Percentiles rank a stretch among this genome's conserved stretches.
phyloP scores from a whole-genome alignment of 2,888 invertebrate species.

The Chamaedrilus cognettii region DNA sequence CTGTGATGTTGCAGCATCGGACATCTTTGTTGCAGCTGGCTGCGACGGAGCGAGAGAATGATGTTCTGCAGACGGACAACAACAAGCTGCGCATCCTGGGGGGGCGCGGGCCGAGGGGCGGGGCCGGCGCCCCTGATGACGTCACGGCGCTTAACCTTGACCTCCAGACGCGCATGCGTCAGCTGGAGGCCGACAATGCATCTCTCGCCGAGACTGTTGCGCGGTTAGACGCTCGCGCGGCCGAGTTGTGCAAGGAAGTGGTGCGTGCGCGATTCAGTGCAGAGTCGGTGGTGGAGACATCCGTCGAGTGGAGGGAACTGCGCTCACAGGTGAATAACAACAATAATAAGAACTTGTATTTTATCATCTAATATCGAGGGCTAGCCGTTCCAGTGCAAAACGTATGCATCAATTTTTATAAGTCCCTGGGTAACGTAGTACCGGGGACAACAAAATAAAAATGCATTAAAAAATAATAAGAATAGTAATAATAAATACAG shows the following conservation, averaged over 20 bases:
- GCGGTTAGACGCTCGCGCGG: conserved; percentile 36
- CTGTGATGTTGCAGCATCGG: too few relatives aligned
- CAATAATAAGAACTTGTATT: too few relatives aligned
- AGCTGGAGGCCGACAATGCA: conserved; percentile 64
- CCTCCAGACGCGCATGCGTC: conserved; percentile 67
- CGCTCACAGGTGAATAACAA: conserved; percentile 65
- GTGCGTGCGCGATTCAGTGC: conserved; percentile 7
- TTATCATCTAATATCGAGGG: too few relatives aligned
- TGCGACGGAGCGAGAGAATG: conserved; percentile 73
- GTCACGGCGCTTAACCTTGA: conserved; percentile 58
- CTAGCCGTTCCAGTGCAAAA: too few relatives aligned
- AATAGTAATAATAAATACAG: too few relatives aligned
- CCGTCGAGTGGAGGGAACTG: conserved; percentile 61
- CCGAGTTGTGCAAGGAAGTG: conserved; percentile 19
- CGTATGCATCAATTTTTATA: too few relatives aligned
- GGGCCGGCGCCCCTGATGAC: conserved; percentile 33
- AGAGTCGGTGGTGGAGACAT: background rate
- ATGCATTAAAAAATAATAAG: too few relatives aligned
- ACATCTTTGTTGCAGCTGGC: conserved; percentile 30
- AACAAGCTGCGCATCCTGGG: conserved; percentile 68
- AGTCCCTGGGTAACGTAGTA: too few relatives aligned
- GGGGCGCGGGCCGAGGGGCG: conserved; percentile 28
- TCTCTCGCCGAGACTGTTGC: conserved; percentile 38
- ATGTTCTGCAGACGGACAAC: conserved; percentile 74
- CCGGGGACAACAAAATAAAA: too few relatives aligned